Evolutionary conservation across 2,113 vertebrate species (phyloP).

Genomic region (Fukomys damarensis): DNA sequence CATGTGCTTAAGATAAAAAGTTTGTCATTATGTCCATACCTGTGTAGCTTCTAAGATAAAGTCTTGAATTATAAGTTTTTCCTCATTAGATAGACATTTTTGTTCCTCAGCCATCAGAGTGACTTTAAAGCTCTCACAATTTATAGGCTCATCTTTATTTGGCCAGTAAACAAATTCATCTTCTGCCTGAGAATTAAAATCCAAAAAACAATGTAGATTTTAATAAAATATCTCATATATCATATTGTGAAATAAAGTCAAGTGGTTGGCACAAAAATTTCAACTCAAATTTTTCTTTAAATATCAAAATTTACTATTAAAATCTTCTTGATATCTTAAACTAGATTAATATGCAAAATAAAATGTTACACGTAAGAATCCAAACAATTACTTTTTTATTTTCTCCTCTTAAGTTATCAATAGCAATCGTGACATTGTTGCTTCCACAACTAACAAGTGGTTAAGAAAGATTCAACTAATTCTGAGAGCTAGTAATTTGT

Average conservation of each 20-base stretch:
- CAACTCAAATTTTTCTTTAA: conserved; percentile 7
- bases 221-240: background rate
- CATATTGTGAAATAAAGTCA: conserved; percentile 31
- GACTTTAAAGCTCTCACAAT: conserved; percentile 93
- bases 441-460: background rate
- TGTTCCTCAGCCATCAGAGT: conserved; percentile 92
- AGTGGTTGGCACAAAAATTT: conserved; percentile 2
- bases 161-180: conserved; percentile 94
- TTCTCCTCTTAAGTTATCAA: background rate
- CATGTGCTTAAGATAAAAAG: background rate
- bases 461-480: background rate
- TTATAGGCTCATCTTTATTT: conserved; percentile 92
- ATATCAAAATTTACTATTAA: conserved; percentile 21
- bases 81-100: conserved; percentile 94
- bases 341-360: background rate
- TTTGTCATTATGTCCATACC: conserved; percentile 84
- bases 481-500: background rate
- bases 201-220: background rate
- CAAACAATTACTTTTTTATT: background rate
- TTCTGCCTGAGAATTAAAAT: conserved; percentile 86
- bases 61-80: conserved; percentile 94
- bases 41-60: conserved; percentile 95
- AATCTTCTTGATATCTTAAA: background rate
- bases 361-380: background rate
- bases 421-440: background rate